phyloP scores from a whole-genome alignment of 2,888 invertebrate genomes.

The Leptinotarsa juncta region DNA sequence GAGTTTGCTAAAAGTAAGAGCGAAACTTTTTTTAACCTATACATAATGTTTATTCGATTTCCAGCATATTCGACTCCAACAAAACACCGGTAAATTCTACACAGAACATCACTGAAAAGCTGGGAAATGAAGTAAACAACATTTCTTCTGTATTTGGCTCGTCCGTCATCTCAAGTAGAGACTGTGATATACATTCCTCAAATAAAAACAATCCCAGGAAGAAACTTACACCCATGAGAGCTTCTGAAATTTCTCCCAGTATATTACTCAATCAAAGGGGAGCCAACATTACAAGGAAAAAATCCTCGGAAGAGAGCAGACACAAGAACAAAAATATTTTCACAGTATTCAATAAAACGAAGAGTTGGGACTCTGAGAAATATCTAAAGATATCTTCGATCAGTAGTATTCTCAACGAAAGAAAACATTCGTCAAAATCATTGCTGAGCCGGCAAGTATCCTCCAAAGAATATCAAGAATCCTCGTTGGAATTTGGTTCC shows the following conservation, averaged over 20 bases:
- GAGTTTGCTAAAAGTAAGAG: too few relatives aligned
- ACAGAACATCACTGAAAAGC: constrained; percentile 19
- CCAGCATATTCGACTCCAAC: constrained; percentile 31
- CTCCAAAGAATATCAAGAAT: constrained; percentile 42
- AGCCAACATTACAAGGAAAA: constrained; percentile 25
- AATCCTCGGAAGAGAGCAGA: constrained; percentile 20
- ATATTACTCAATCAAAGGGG: constrained; percentile 42
- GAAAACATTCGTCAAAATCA: constrained; percentile 40
- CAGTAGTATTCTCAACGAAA: constrained; percentile 36
- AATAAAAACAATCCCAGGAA: constrained; percentile 22
- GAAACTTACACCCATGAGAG: constrained; percentile 50
- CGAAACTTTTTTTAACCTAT: too few relatives aligned
- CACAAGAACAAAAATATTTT: constrained; percentile 36
- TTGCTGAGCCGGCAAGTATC: constrained; percentile 33
- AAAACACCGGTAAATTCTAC: constrained; percentile 38
- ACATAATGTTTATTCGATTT: constrained; percentile 20
- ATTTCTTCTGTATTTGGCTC: not conserved
- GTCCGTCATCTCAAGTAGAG: not conserved
- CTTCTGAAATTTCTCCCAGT: constrained; percentile 43
- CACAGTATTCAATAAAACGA: constrained; percentile 40
- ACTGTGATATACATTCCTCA: constrained; percentile 32
- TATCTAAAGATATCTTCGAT: constrained; percentile 50
- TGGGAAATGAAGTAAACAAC: constrained; percentile 25
- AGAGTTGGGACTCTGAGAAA: constrained; percentile 46
- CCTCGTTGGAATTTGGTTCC: constrained; percentile 53